Evolutionary conservation across 2,113 vertebrate genomes (phyloP), one percentile per base, ranked within the genome.

Genomic region (Ploceus nigricollis): DNA sequence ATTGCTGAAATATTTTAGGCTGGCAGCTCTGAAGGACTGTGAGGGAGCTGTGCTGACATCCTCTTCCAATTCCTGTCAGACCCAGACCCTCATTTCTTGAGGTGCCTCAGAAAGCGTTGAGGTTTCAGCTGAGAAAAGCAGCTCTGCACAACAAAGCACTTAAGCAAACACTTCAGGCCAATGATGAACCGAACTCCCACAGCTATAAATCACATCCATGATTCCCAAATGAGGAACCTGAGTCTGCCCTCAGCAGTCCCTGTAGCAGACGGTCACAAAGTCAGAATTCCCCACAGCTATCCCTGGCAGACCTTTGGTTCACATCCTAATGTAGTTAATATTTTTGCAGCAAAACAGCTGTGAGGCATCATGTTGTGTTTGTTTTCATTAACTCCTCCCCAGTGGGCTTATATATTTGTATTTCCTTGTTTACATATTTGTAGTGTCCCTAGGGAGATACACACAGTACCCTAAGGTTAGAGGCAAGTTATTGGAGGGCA

Each of bases 351-450:
- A 58, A 72, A 86, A 58, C 90, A 95, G 92, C 94, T 91, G 90
- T 47, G 39, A 40, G 51, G 71, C 64, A 63, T 93, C 66, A 47
- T 35, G 56, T 33, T 42, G 65, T 86, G 20, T 96, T 95, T 89
- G 72, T 93, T 96, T 92, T 90, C 88, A 90, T 76, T 95, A 82
- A 91, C 78, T 87, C 73, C 73, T 77, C 76, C 93, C 87, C 66
- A 57, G 56, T 8, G 91, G 54, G 73, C n/a, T 90, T 73, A 65
- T 82, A 2, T 96, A 61, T 89, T 96, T 95, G 50, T 79, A 31
- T 61, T 89, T 82, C 90, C 79, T 51, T 87, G 76, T 87, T 95
- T 94, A 87, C 93, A 71, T 93, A 79, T 16, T 85, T 91, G 53
- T 23, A 4, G 35, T 11, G 30, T 71, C 78, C 90, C 90, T 39